A percentile compares a stretch with the other conserved stretches of the same genome.
Conservation (phyloP, 2,113 vertebrate species). For the Amphilophus citrinellus region DNA sequence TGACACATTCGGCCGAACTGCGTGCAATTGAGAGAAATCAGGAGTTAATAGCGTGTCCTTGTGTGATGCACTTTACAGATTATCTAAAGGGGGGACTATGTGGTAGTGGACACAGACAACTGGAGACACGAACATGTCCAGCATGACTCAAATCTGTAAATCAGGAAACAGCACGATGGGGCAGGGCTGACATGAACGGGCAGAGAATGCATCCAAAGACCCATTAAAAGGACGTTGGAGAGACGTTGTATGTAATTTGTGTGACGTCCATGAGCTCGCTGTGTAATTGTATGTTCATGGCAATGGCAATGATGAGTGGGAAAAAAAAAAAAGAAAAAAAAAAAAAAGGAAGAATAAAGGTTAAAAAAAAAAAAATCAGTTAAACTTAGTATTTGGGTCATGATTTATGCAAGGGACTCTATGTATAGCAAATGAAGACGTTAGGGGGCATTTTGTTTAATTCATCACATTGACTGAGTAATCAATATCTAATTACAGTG, state of each 20-base stretch:
- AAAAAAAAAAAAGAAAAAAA: no score
- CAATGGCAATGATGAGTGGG: constrained; percentile 61
- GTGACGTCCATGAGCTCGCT: constrained; percentile 62
- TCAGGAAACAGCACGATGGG: constrained; percentile 83
- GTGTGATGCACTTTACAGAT: constrained; percentile 75
- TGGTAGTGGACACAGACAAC: constrained; percentile 88
- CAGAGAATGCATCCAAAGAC: constrained; percentile 88
- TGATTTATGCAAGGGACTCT: constrained; percentile 60
- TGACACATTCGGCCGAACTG: constrained; percentile 99
- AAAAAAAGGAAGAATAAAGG: constrained; percentile 35
- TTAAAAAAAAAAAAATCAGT: constrained; percentile 34
- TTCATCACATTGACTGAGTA: constrained; percentile 81
- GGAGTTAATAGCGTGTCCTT: constrained; percentile 90
- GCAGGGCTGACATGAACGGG: constrained; percentile 86
- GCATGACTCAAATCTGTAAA: constrained; percentile 80
- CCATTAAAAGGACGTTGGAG: constrained; percentile 82
- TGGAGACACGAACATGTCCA: constrained; percentile 84
- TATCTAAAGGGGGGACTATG: constrained; percentile 58
- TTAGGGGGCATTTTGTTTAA: constrained; percentile 80
- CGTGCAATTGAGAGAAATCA: constrained; percentile 94
- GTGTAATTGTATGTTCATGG: constrained; percentile 54
- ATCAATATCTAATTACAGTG: constrained; percentile 84
- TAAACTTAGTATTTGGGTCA: constrained; percentile 51
- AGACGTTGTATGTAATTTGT: constrained; percentile 79
- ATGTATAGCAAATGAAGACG: constrained; percentile 69